Conservation (phyloP, 2,888 invertebrate species). For the Omphaloscelis lunosa region DNA sequence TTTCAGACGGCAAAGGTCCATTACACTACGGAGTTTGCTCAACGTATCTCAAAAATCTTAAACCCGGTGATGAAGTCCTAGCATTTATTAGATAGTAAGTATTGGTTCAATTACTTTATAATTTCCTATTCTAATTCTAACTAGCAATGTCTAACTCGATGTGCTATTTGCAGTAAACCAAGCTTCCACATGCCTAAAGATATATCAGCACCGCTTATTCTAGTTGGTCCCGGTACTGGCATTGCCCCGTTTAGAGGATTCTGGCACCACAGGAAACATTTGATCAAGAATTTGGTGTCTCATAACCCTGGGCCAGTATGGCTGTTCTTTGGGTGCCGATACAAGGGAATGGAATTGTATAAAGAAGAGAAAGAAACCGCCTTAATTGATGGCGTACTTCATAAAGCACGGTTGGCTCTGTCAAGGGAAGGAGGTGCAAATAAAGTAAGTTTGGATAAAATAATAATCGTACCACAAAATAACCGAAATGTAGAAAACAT, state of each 20-base stretch:
- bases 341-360: slow-evolving; percentile 95
- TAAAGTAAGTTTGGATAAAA: slow-evolving; percentile 91
- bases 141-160: slow-evolving; percentile 40
- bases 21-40: slow-evolving; percentile 98
- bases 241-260: slow-evolving; percentile 98
- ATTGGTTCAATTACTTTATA: not conserved
- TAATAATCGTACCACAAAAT: too few species aligned
- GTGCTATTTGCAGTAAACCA: slow-evolving; percentile 92
- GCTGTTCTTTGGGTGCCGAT: slow-evolving; percentile 97
- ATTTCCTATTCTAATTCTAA: not conserved
- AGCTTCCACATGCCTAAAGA: slow-evolving; percentile 96
- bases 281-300: slow-evolving; percentile 69
- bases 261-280: slow-evolving; percentile 94
- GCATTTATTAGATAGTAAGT: slow-evolving; percentile 95
- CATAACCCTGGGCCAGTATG: slow-evolving; percentile 90
- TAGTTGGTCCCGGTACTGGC: slow-evolving; percentile 98
- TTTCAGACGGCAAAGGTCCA: slow-evolving; percentile 94
- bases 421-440: slow-evolving; percentile 94
- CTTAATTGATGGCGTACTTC: slow-evolving; percentile 92
- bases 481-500: not conserved
- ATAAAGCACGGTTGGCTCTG: slow-evolving; percentile 94
- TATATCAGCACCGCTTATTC: slow-evolving; percentile 93
- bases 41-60: slow-evolving; percentile 94
- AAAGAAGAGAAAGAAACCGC: slow-evolving; percentile 94
- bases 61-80: slow-evolving; percentile 92